Evolutionary conservation across 2,888 invertebrate genomes (phyloP).

Genomic region (Drosophila meridionalis): DNA sequence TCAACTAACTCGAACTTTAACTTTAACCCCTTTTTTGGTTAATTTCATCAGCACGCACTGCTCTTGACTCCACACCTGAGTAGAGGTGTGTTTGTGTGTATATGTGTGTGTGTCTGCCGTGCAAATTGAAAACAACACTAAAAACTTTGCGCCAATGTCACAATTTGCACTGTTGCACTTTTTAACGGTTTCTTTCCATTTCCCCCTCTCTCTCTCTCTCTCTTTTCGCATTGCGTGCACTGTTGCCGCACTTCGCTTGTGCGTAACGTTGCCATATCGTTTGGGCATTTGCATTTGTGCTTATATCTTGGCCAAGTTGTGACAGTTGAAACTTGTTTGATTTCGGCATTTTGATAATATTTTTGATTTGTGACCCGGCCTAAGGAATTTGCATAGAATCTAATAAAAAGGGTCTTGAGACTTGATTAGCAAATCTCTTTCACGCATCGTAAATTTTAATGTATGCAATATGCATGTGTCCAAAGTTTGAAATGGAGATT

Average conservation of each 20-base stretch:
- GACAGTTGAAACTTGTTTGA: slow-evolving; percentile 25
- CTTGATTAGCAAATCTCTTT: slow-evolving; percentile 23
- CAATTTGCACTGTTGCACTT: slow-evolving; percentile 70
- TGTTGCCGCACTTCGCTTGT: slow-evolving; percentile 43
- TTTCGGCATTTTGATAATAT: slow-evolving; percentile 20
- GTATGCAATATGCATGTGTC: slow-evolving; percentile 5
- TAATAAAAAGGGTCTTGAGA: background rate
- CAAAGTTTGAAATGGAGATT: slow-evolving; percentile 1
- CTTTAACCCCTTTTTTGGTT: slow-evolving; percentile 68
- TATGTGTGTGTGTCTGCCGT: slow-evolving; percentile 14
- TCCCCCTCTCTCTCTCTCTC: background rate
- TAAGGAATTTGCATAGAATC: slow-evolving; percentile 6
- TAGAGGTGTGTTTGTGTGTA: background rate
- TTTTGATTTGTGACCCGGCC: slow-evolving; percentile 30
- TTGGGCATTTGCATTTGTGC: slow-evolving; percentile 53
- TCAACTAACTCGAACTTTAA: slow-evolving; percentile 68
- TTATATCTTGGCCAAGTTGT: slow-evolving; percentile 25
- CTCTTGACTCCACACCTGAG: slow-evolving; percentile 47
- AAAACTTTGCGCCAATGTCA: slow-evolving; percentile 73
- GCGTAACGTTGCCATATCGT: slow-evolving; percentile 50
- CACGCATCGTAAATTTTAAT: slow-evolving; percentile 11
- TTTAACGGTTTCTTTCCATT: slow-evolving; percentile 9
- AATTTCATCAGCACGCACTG: slow-evolving; percentile 80
- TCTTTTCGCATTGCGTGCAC: slow-evolving; percentile 18
- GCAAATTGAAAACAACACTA: slow-evolving; percentile 68